Conservation (phyloP, 2,797 vertebrate species). For the Holocentrus rufus region DNA sequence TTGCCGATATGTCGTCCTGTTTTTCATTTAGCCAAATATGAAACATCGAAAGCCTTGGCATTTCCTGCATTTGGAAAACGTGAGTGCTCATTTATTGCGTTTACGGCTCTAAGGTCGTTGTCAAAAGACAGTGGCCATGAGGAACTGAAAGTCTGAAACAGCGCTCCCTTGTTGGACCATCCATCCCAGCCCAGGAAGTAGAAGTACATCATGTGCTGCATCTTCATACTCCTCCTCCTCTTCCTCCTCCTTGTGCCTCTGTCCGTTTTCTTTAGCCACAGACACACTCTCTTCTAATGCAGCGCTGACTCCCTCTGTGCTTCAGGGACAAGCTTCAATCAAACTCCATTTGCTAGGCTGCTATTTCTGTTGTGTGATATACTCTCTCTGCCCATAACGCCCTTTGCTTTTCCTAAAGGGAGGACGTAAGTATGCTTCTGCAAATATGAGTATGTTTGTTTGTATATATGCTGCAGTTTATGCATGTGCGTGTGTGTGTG, state of each 20-base stretch:
- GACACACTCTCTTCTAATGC: too few relatives aligned
- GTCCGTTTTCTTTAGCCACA: too few relatives aligned
- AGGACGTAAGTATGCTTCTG: not conserved
- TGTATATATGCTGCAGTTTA: constrained; percentile 11
- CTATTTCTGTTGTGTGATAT: too few relatives aligned
- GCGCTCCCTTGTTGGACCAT: too few relatives aligned
- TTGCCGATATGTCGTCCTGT: constrained; percentile 29
- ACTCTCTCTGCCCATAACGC: not conserved
- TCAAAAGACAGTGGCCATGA: not conserved
- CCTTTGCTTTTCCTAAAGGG: constrained; percentile 19
- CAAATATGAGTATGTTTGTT: not conserved
- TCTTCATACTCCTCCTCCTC: too few relatives aligned
- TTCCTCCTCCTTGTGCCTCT: too few relatives aligned
- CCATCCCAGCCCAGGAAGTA: too few relatives aligned
- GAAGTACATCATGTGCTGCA: too few relatives aligned
- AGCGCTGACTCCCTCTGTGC: not conserved
- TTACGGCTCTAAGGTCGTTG: constrained; percentile 1
- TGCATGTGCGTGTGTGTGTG: constrained; percentile 6
- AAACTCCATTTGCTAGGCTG: too few relatives aligned
- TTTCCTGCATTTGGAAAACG: constrained; percentile 11
- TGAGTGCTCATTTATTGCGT: constrained; percentile 11
- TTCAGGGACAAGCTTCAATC: too few relatives aligned
- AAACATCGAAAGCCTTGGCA: constrained; percentile 15
- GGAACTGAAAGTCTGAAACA: not conserved
- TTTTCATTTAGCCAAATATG: constrained; percentile 31